These are phyloP conservation scores for Coregonus suidteri DNA, from an alignment of 2,797 vertebrate species.

Conservation along the genomic window DNA sequence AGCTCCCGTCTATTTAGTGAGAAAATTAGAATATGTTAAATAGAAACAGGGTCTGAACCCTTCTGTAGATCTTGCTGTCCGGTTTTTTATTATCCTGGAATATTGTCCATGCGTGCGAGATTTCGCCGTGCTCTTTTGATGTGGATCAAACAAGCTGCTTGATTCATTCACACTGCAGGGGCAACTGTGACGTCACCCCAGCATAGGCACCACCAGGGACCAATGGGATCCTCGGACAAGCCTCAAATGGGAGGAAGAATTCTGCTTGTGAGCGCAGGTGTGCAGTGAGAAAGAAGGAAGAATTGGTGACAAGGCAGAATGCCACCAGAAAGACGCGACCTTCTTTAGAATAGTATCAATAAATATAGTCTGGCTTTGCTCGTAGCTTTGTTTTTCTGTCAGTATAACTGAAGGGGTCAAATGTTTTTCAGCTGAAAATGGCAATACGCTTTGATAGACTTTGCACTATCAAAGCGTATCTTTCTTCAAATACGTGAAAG, in stretches of 20 bases:
- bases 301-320: slow-evolving; percentile 36
- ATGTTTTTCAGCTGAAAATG: not conserved
- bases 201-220: slow-evolving; percentile 71
- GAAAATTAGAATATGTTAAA: slow-evolving; percentile 33
- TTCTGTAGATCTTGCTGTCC: slow-evolving; percentile 33
- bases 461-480: not conserved
- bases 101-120: slow-evolving; percentile 65
- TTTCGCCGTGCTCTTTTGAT: slow-evolving; percentile 73
- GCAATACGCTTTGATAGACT: not conserved
- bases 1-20: slow-evolving; percentile 68
- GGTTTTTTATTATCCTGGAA: slow-evolving; percentile 53
- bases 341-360: slow-evolving; percentile 50
- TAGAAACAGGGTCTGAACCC: slow-evolving; percentile 36
- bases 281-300: slow-evolving; percentile 10
- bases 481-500: not conserved
- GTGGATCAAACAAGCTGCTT: slow-evolving; percentile 79
- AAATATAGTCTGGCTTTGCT: slow-evolving; percentile 56
- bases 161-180: slow-evolving; percentile 96
- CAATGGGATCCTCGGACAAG: slow-evolving; percentile 66
- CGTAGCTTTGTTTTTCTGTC: not conserved
- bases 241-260: slow-evolving; percentile 38
- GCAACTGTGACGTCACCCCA: slow-evolving; percentile 86
- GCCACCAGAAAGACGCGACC: slow-evolving; percentile 66
- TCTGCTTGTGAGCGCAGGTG: slow-evolving; percentile 29
- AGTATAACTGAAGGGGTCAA: not conserved